Evolutionary conservation across 2,113 vertebrate genomes (phyloP).

Genomic region (Panthera tigris): DNA sequence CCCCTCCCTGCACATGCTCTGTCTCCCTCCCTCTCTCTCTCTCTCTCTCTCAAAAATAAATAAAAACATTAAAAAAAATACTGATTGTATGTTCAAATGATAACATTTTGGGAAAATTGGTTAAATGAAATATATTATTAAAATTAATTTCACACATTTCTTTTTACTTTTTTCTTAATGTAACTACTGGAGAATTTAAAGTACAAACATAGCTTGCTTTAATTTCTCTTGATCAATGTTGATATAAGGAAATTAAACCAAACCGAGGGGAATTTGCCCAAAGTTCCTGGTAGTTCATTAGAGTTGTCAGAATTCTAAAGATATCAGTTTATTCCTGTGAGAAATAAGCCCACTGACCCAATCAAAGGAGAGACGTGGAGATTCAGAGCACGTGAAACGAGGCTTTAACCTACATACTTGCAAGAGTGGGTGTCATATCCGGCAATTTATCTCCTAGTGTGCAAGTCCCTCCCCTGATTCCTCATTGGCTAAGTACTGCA

Average conservation of each 20-base stretch:
- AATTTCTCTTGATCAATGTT: not conserved
- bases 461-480: no score
- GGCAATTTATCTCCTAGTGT: no score
- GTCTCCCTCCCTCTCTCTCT: no score
- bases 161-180: not conserved
- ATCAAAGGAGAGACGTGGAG: no score
- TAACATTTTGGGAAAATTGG: not conserved
- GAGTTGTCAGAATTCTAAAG: not conserved
- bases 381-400: no score
- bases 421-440: no score
- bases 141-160: not conserved
- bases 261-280: not conserved
- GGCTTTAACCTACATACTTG: no score
- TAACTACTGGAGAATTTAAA: not conserved
- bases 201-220: not conserved
- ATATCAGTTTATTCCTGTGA: not conserved
- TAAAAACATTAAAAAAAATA: not conserved
- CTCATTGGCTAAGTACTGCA: no score
- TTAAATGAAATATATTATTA: not conserved
- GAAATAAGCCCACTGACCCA: no score
- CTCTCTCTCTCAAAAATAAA: no score
- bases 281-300: not conserved
- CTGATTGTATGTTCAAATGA: not conserved
- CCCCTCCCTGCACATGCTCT: no score
- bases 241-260: not conserved